phyloP scores from a whole-genome alignment of 1,140 invertebrate genomes.

The Archegozetes longisetosus region DNA sequence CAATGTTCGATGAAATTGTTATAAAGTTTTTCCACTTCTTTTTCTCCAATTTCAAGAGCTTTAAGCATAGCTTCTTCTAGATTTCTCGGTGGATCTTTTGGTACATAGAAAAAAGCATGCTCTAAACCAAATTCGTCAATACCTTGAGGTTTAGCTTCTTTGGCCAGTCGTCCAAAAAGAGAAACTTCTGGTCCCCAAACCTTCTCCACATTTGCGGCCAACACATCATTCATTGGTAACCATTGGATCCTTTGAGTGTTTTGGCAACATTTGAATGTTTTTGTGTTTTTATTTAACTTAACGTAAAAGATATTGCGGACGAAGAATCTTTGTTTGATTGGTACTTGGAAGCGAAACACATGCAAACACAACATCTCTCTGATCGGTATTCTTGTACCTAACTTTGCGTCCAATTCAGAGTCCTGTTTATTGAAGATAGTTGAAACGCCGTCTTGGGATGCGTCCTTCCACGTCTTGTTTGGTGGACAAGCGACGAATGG shows the following conservation, averaged over 20 bases:
- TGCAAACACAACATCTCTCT: background rate
- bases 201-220: constrained; percentile 1
- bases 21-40: constrained; percentile 11
- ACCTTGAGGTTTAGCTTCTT: background rate
- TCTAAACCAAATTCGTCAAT: constrained; percentile 3
- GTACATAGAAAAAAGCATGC: background rate
- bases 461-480: constrained; percentile 13
- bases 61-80: constrained; percentile 15
- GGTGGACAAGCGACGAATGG: constrained; percentile 8
- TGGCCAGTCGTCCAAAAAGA: background rate
- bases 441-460: background rate
- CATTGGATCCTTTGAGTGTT: constrained; percentile 13
- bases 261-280: constrained; percentile 5
- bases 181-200: constrained; percentile 14
- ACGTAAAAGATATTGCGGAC: background rate
- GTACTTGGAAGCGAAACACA: constrained; percentile 15
- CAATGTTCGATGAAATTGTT: constrained; percentile 15
- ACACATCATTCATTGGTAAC: constrained; percentile 2
- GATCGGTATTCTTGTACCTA: background rate
- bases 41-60: constrained; percentile 1
- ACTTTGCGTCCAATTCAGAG: background rate
- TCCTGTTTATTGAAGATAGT: constrained; percentile 8
- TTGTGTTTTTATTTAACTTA: background rate
- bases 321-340: constrained; percentile 4
- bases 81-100: background rate